Evolutionary conservation across 2,113 vertebrate species (phyloP), one percentile per base, ranked within the genome.

Genomic region (Prolemur simus): DNA sequence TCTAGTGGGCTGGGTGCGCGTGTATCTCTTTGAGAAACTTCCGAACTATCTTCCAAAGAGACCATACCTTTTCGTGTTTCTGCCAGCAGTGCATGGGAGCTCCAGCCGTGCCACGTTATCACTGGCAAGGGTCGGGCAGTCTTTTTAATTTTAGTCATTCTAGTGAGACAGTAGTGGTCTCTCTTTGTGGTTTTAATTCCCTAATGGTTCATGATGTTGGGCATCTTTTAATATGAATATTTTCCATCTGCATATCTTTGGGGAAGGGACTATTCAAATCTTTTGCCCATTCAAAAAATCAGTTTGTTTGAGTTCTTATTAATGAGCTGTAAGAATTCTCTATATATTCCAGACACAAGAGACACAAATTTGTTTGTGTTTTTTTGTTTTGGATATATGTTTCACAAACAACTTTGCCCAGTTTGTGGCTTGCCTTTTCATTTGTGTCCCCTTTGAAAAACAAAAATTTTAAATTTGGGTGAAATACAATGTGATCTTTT

Each of bases 401-500:
- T 87, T 89, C 6, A 14, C 39, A 39, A 66, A 45, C 73, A 45
- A 3, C 9, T 37, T 54, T 32, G 23, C 58, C 58, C 6, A 25
- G 42, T 69, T 25, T 52, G 49, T 37, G 39, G 49, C 63, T 85
- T 80, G 45, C 45, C 25, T 54, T 85, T 71, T 60, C 64, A 56
- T 47, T 15, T 27, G 47, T 17, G n/a, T 47, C 45, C 56, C 86
- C 56, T 58, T 56, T 49, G 80, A 49, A 68, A 78, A n/a, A 21
- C 15, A 58, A 29, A 45, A 29, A 0, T 49, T 76, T 63, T 74
- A 85, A 13, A 66, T 80, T 73, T 85, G 23, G 20, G 80, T 8
- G 29, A 94, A 86, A 87, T 42, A 7, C 25, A 66, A 47, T n/a
- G 66, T 52, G 78, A 29, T 90, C 34, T 39, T 74, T 86, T 90